Conservation (phyloP, 2,797 vertebrate genomes). For the Synanceia verrucosa region DNA sequence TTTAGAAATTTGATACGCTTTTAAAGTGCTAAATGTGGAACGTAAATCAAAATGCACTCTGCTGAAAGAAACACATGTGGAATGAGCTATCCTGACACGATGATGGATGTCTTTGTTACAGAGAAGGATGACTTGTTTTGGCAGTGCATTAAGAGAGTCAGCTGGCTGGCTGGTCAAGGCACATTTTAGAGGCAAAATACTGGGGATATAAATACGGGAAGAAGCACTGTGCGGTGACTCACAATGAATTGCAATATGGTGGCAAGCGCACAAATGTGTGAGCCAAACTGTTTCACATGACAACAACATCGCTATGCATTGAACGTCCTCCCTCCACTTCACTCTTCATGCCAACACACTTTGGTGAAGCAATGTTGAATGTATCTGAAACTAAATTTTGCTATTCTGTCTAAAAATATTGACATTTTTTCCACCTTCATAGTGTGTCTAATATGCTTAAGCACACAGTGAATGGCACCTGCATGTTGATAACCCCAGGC, state of each 20-base stretch:
- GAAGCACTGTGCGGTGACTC: constrained; percentile 38
- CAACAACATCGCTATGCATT: constrained; percentile 50
- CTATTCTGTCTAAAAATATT: constrained; percentile 3
- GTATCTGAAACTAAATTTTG: constrained; percentile 8
- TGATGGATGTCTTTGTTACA: constrained; percentile 40
- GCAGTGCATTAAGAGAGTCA: constrained; percentile 41
- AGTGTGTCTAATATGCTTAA: constrained; percentile 4
- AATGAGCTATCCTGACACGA: constrained; percentile 23
- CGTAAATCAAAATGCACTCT: constrained; percentile 16
- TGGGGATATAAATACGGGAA: constrained; percentile 43
- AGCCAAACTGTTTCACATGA: constrained; percentile 53
- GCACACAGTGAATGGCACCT: constrained; percentile 4
- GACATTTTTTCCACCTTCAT: not conserved
- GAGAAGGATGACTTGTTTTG: constrained; percentile 44
- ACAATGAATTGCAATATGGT: constrained; percentile 41
- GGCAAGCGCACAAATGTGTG: constrained; percentile 27
- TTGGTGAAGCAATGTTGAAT: constrained; percentile 20
- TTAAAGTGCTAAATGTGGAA: constrained; percentile 18
- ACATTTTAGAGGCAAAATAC: constrained; percentile 48
- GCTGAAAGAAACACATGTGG: constrained; percentile 20
- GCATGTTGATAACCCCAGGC: constrained; percentile 4
- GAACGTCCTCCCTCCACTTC: constrained; percentile 36
- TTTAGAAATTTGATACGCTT: constrained; percentile 18
- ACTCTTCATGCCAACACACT: constrained; percentile 27
- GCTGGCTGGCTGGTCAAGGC: constrained; percentile 47